Evolutionary conservation across 2,797 vertebrate species (phyloP), one percentile per base, ranked within the genome.

Genomic region (Dendrocincla tyrannina): DNA sequence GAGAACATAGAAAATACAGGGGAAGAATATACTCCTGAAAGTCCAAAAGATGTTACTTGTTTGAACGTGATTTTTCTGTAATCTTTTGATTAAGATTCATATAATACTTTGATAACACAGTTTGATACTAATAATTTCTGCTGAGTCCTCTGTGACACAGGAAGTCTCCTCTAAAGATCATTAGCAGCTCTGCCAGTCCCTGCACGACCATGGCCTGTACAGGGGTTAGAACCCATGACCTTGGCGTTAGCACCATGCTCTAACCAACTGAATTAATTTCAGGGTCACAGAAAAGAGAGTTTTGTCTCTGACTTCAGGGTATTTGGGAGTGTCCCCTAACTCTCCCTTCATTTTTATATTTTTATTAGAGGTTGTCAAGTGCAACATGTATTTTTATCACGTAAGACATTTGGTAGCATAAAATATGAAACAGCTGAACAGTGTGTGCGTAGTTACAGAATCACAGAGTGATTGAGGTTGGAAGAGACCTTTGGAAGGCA

Each of bases 51-150:
- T 46, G 88, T 88, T 25, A 37, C 49, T 69, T 59, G 32, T 52
- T 89, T 87, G 53, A 89, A 59, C 7, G 9, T 55, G 17, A 30
- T 85, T 78, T 91, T 88, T 77, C 69, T 81, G 58, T 55, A 73
- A 67, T 79, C 33, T 85, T 93, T 86, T 80, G 33, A 77, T 89
- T 80, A 80, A 88, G 67, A 78, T 84, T 86, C 47, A 78, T 70
- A 59, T 84, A 74, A 56, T 81, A 28, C 13, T 88, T 93, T 67
- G 23, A 33, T 60, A 52, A 84, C 47, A 66, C 18, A 46, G 19
- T 75, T 84, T 73, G 32, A 56, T 86, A 53, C 10, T 84, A 42
- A 50, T 25, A 33, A 53, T 83, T 89, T 72, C 28, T 75, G 60
- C 5, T 85, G 42, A 17, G 22, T 83, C 50, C 23, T 83, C 22